A percentile compares a stretch with the other conserved stretches of the same genome.
Conservation (phyloP, 2,888 invertebrate genomes). For the Criorhina ranunculi region DNA sequence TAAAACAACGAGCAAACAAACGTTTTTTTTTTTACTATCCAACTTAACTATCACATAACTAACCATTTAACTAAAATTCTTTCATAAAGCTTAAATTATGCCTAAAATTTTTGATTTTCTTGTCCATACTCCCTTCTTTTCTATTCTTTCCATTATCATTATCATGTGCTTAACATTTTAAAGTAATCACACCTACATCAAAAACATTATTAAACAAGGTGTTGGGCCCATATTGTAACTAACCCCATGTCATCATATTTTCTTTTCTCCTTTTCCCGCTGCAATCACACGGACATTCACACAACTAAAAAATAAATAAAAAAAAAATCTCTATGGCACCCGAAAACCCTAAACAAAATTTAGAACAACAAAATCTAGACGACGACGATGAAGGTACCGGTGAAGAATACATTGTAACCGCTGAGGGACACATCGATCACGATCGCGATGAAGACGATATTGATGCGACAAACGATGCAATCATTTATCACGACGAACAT, state of each 20-base stretch:
- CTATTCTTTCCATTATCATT: conserved; percentile 26
- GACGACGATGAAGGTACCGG: conserved; percentile 78
- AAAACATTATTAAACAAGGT: conserved; percentile 71
- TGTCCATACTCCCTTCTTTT: neutral
- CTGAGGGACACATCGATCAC: conserved; percentile 80
- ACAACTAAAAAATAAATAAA: conserved; percentile 45
- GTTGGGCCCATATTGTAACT: conserved; percentile 79
- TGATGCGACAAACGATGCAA: conserved; percentile 82
- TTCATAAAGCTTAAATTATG: conserved; percentile 11
- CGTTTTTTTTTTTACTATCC: conserved; percentile 33
- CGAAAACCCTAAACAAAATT: conserved; percentile 63
- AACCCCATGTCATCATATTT: conserved; percentile 78
- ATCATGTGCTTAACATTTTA: conserved; percentile 52
- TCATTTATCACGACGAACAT: conserved; percentile 82
- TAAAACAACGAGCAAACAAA: no score
- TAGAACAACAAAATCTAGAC: conserved; percentile 79
- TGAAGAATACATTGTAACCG: conserved; percentile 81
- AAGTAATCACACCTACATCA: conserved; percentile 4
- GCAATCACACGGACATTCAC: conserved; percentile 58
- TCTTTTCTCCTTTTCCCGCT: conserved; percentile 77
- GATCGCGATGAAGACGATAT: conserved; percentile 80
- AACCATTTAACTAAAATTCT: conserved; percentile 9
- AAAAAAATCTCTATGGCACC: conserved; percentile 51
- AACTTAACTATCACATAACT: conserved; percentile 12
- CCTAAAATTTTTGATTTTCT: neutral